phyloP scores from a whole-genome alignment of 2,797 vertebrate genomes.

The Eurystomus glaucurus region DNA sequence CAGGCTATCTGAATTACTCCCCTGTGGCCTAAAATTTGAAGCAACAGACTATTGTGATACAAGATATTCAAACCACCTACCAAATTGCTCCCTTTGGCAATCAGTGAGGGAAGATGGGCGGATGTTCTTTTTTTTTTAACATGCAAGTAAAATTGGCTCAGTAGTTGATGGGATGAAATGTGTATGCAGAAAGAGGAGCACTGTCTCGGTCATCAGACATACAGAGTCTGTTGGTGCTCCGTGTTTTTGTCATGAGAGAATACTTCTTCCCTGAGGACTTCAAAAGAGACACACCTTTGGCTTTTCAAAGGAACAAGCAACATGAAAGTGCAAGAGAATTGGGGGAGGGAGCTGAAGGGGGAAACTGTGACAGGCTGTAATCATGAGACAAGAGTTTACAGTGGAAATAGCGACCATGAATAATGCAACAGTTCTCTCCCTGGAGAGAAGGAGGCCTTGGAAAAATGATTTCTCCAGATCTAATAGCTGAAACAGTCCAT shows the following conservation, averaged over 20 bases:
- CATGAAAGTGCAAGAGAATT: background rate
- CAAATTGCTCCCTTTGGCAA: background rate
- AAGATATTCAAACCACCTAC: background rate
- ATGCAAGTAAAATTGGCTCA: background rate
- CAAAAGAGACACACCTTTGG: conserved; percentile 20
- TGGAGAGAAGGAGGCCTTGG: conserved; percentile 22
- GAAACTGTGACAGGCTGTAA: background rate
- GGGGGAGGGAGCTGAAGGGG: background rate
- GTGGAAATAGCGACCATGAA: conserved; percentile 29
- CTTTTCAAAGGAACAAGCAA: conserved; percentile 24
- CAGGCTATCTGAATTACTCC: background rate
- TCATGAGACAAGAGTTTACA: conserved; percentile 4
- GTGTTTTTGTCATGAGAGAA: background rate
- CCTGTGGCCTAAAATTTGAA: background rate
- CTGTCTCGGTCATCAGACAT: background rate
- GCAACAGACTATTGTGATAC: background rate
- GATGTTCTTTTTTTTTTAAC: background rate
- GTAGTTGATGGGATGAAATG: background rate
- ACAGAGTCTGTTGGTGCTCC: background rate
- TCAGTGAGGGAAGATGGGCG: background rate
- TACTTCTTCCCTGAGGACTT: background rate
- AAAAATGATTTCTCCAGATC: conserved; percentile 53
- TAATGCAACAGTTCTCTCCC: conserved; percentile 47
- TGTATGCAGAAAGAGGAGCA: background rate
- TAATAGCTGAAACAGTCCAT: conserved; percentile 59